Conservation (phyloP, 2,888 invertebrate species). For the Tetragnatha montana region DNA sequence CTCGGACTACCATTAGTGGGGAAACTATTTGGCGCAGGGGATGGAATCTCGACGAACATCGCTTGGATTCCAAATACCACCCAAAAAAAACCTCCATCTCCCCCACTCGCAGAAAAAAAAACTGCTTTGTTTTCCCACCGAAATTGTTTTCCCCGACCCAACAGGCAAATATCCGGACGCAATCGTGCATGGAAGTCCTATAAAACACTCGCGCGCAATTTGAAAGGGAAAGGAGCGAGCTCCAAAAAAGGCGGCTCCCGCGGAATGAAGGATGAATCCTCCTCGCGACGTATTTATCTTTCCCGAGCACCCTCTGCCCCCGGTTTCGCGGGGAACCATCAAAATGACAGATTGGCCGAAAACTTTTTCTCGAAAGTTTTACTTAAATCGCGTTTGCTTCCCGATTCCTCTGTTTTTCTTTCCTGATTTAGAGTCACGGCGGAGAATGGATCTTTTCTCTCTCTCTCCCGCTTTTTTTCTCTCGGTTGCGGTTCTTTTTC, state of each 20-base stretch:
- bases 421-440: conserved; percentile 54
- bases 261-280: conserved; percentile 61
- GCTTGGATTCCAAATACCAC: neutral
- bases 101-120: neutral
- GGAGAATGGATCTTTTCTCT: conserved; percentile 34
- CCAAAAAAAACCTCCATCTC: no score
- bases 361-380: conserved; percentile 61
- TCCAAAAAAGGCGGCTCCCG: conserved; percentile 21
- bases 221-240: neutral
- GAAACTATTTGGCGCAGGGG: no score
- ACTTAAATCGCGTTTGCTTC: conserved; percentile 65
- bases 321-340: conserved; percentile 34
- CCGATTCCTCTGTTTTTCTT: conserved; percentile 62
- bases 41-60: neutral
- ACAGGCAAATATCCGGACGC: neutral
- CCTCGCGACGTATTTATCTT: conserved; percentile 49
- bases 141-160: neutral
- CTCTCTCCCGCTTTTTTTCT: conserved; percentile 2
- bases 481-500: conserved; percentile 16
- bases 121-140: neutral
- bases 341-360: conserved; percentile 64
- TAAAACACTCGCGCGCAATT: conserved; percentile 16
- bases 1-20: no score
- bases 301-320: neutral
- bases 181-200: neutral